phyloP scores from a whole-genome alignment of 2,888 invertebrate species.

The Galerucella calmariensis region DNA sequence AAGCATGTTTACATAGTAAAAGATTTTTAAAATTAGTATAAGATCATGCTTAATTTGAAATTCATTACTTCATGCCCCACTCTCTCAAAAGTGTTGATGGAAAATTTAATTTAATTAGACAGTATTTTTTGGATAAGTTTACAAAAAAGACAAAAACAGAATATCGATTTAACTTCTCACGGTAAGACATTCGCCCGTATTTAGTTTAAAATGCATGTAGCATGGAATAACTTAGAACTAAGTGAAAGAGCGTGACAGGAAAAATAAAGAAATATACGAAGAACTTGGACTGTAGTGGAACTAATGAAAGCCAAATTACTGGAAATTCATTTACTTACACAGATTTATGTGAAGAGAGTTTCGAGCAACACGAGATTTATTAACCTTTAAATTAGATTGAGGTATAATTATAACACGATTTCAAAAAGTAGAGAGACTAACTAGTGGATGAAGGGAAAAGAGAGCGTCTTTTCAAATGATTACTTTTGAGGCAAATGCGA shows the following conservation, averaged over 20 bases:
- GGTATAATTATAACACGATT: no score
- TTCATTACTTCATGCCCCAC: no score
- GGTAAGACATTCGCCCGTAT: conserved; percentile 1
- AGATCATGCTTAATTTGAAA: no score
- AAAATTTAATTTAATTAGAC: no score
- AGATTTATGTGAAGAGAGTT: conserved; percentile 31
- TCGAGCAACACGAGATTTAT: conserved; percentile 29
- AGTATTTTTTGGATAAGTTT: no score
- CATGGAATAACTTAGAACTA: conserved; percentile 43
- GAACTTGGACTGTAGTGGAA: conserved; percentile 35
- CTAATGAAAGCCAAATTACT: conserved; percentile 39
- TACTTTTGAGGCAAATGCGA: no score
- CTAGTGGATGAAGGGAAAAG: no score
- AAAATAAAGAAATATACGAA: conserved; percentile 38
- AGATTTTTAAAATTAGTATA: no score
- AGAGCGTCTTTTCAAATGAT: no score
- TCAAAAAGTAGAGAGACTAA: no score
- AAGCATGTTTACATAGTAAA: no score
- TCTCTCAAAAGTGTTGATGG: no score
- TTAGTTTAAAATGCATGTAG: conserved; percentile 41
- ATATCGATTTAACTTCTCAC: neutral
- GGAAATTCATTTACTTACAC: conserved; percentile 35
- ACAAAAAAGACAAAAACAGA: neutral
- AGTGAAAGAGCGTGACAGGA: conserved; percentile 45
- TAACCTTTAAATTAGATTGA: conserved; percentile 25